Evolutionary conservation across 2,888 invertebrate species (phyloP).

Genomic region (Pinctada fucata): DNA sequence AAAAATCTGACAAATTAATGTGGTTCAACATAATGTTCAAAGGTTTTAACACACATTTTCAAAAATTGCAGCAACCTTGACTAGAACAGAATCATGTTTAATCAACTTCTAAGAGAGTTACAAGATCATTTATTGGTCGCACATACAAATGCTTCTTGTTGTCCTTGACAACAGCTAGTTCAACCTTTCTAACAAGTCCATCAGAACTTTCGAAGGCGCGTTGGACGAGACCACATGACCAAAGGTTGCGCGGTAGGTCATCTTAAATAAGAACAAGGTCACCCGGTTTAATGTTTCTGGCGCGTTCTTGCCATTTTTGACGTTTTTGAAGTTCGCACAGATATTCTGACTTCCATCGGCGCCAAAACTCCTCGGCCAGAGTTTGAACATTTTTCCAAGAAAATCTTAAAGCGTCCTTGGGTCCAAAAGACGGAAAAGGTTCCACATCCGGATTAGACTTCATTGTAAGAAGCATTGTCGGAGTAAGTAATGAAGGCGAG

Average conservation of each 20-base stretch:
- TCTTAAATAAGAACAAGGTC: slow-evolving; percentile 33
- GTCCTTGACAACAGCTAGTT: slow-evolving; percentile 1
- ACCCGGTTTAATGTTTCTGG: slow-evolving; percentile 15
- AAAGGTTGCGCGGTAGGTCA: slow-evolving; percentile 21
- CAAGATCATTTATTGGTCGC: background rate
- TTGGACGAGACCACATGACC: slow-evolving; percentile 11
- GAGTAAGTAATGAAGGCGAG: slow-evolving; percentile 26
- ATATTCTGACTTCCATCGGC: slow-evolving; percentile 25
- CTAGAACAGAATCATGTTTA: background rate
- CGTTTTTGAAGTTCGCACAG: slow-evolving; percentile 25
- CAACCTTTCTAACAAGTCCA: slow-evolving; percentile 17
- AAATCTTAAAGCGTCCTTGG: slow-evolving; percentile 17
- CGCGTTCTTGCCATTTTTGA: slow-evolving; percentile 28
- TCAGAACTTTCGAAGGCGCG: slow-evolving; percentile 21
- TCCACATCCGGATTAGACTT: slow-evolving; percentile 9
- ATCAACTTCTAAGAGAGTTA: background rate
- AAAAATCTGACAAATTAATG: background rate
- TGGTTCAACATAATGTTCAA: background rate
- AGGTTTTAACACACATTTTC: background rate
- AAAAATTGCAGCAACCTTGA: background rate
- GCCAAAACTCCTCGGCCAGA: slow-evolving; percentile 35
- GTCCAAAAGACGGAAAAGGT: background rate
- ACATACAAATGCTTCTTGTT: background rate
- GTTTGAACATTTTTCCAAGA: slow-evolving; percentile 36
- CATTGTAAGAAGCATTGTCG: slow-evolving; percentile 34